Evolutionary conservation across 2,113 vertebrate species (phyloP).

Genomic region (Serilophus lunatus): DNA sequence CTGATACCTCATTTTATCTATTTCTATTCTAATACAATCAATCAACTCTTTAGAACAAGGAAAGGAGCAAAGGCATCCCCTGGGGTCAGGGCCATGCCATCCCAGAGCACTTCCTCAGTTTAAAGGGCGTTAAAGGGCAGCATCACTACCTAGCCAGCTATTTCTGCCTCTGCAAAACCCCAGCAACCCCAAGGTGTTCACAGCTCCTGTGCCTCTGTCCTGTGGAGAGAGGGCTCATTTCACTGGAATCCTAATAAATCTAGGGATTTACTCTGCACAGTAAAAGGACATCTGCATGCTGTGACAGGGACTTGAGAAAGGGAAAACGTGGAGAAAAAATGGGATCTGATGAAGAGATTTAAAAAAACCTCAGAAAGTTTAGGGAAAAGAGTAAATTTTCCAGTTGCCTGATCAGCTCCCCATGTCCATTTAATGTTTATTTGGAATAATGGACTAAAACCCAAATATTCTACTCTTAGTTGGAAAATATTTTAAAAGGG

Average conservation of each 20-base stretch:
- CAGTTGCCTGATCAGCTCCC: not conserved
- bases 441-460: not conserved
- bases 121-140: not conserved
- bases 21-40: not conserved
- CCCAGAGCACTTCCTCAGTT: not conserved
- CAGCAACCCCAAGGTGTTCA: not conserved
- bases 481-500: not conserved
- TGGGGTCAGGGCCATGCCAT: not conserved
- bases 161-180: not conserved
- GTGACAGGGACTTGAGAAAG: rapidly evolving
- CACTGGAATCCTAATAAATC: not conserved
- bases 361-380: not conserved
- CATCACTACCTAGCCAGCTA: not conserved
- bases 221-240: not conserved
- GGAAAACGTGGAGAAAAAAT: not conserved
- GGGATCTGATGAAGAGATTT: not conserved
- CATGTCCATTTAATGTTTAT: not conserved
- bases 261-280: not conserved
- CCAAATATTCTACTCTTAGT: not conserved
- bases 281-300: not conserved
- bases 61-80: not conserved
- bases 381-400: not conserved
- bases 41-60: not conserved
- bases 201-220: not conserved
- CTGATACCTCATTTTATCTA: not conserved